These are phyloP conservation scores for Netelia inedita DNA, from an alignment of 2,888 invertebrate species.

Conservation along the genomic window DNA sequence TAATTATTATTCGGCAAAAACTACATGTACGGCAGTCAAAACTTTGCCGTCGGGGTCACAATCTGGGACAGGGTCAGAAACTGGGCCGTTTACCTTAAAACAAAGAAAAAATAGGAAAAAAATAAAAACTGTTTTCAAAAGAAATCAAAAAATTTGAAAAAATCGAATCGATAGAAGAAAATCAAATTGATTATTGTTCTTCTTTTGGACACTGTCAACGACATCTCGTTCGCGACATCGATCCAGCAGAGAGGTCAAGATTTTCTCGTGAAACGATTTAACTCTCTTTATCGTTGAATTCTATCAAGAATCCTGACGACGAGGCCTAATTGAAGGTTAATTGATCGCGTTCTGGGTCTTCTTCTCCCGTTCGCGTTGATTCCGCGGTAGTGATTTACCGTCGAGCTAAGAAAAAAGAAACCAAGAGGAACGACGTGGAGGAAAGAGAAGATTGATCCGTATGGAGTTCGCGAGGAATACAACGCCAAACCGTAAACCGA, in stretches of 20 bases:
- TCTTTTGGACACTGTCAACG: not conserved
- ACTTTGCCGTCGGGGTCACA: no score
- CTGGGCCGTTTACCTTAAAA: no score
- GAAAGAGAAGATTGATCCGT: not conserved
- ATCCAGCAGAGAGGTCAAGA: no score
- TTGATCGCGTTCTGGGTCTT: constrained; percentile 59
- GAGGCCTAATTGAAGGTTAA: constrained; percentile 75
- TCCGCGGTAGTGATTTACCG: constrained; percentile 68
- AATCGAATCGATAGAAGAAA: no score
- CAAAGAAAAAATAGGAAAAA: no score
- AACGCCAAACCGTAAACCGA: not conserved
- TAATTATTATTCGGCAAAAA: no score
- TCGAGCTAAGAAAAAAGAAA: constrained; percentile 51
- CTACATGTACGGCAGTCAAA: no score
- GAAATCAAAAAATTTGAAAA: no score
- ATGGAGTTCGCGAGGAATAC: not conserved
- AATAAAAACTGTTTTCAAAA: no score
- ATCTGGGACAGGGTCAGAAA: no score
- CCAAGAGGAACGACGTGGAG: not conserved
- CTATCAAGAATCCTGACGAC: constrained; percentile 47
- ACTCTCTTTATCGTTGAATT: constrained; percentile 68
- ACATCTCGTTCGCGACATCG: not conserved
- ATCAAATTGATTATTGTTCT: no score
- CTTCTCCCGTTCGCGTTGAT: not conserved
- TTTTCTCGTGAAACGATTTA: not conserved